These are phyloP conservation scores for Mionectes macconnelli DNA, from an alignment of 2,113 vertebrate genomes.

Conservation along the genomic window DNA sequence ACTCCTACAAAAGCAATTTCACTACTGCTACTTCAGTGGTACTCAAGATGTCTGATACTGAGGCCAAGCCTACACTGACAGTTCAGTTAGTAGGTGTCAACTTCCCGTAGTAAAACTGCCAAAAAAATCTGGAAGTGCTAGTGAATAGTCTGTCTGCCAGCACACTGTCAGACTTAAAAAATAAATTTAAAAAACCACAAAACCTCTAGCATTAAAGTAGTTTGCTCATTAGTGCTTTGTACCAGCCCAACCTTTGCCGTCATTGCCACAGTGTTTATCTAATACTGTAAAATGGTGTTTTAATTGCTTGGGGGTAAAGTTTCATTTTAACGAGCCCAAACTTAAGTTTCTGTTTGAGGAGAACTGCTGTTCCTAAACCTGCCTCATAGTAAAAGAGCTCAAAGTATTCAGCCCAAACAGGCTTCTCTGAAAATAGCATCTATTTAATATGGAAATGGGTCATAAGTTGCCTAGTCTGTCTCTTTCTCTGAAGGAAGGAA, in stretches of 20 bases:
- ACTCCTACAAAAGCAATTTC: neutral
- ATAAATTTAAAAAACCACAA: neutral
- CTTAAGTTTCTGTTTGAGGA: neutral
- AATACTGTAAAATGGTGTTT: neutral
- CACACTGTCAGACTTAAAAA: neutral
- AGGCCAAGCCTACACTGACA: neutral
- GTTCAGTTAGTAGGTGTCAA: neutral
- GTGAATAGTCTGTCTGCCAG: neutral
- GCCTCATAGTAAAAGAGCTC: neutral
- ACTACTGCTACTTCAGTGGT: neutral
- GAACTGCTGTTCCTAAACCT: neutral
- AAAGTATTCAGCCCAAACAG: neutral
- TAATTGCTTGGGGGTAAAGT: neutral
- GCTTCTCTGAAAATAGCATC: neutral
- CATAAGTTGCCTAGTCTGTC: neutral
- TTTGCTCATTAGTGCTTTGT: neutral
- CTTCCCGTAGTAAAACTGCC: neutral
- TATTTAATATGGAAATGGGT: constrained; percentile 57
- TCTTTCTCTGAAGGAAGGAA: constrained; percentile 38
- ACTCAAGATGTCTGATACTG: neutral
- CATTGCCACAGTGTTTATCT: neutral
- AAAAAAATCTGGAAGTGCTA: neutral
- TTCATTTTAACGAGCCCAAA: neutral
- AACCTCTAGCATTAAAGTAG: neutral
- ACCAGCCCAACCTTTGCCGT: neutral